Evolutionary conservation across 2,797 vertebrate species (phyloP), one percentile per base, ranked within the genome.

Genomic region (Gadopsis marmoratus): DNA sequence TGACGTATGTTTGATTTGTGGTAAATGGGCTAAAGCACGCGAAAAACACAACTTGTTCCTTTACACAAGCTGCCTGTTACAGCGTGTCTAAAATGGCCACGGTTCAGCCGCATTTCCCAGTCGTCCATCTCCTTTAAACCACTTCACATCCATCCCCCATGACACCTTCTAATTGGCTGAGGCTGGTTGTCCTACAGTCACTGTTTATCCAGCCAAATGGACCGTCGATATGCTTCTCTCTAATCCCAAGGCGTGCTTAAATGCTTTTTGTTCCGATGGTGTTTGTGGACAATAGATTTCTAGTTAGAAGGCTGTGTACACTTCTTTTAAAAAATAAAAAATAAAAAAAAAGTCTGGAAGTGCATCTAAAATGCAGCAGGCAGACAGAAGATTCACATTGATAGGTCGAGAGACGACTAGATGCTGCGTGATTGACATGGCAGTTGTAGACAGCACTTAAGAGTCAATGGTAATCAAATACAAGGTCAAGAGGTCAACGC

Each of bases 401-500:
- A 39, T 4, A 5, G n/a, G 16, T 26, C 9, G 3, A 23, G 39
- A 64, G 65, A 73, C 5, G 31, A 39, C 71, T 33, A 39, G 47
- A 16, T 0, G 0, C 55, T 12, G 69, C 6, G 26, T 65, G 77
- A 89, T 19, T 84, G 83, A 68, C 84, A 53, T 26, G 26, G 77
- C 48, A 48, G 59, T 39, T 56, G 76, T 45, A 45, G 63, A 31
- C 33, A 23, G 51, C 78, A 82, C 63, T 83, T 73, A 66, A 55
- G 66, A 74, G 60, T 78, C 75, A 74, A 72, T 78, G 50, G 58
- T 81, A 69, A 82, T 85, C 68, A 75, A 83, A 79, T 35, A 45
- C 66, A 74, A 82, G 82, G 83, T 88, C 87, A 74, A 65, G n/a
- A 82, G 82, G 75, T 85, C 50, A 73, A 77, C 75, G 74, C n/a